Evolutionary conservation across 2,888 invertebrate species (phyloP).

Genomic region (Synergus laeviventris): DNA sequence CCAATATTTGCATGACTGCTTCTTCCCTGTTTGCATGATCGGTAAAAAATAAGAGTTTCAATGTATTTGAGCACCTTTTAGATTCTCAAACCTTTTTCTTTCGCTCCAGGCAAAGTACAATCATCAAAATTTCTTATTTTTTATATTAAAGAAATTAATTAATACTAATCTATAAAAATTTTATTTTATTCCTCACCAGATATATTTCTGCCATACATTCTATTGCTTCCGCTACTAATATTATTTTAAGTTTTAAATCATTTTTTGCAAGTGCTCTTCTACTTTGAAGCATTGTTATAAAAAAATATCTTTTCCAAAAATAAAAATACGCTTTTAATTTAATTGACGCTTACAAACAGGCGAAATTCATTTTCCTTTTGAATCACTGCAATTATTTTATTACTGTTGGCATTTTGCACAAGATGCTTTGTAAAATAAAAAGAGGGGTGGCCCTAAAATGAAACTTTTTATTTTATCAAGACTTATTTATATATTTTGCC

Average conservation of each 20-base stretch:
- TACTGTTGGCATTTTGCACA: slow-evolving; percentile 16
- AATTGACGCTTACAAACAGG: background rate
- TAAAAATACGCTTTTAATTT: background rate
- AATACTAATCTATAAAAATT: background rate
- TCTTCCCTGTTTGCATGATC: background rate
- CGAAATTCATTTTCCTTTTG: background rate
- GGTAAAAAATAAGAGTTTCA: background rate
- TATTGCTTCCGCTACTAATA: background rate
- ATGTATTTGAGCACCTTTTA: background rate
- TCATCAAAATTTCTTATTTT: background rate
- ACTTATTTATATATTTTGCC: background rate
- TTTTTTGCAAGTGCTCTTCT: background rate
- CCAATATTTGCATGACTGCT: background rate
- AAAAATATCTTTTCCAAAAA: background rate
- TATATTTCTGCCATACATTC: background rate
- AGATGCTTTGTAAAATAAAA: background rate
- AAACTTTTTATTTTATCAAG: background rate
- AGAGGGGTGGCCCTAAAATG: background rate
- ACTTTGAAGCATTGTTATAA: background rate
- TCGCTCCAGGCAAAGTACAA: background rate
- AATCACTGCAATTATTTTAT: background rate
- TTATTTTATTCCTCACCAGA: background rate
- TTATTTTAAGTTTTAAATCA: background rate
- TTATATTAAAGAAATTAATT: no score
- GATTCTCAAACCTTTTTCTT: background rate